Percentiles rank a stretch among this genome's conserved stretches.
Evolutionary conservation across 2,797 vertebrate species (phyloP).

Genomic region (Sarcoramphus papa): DNA sequence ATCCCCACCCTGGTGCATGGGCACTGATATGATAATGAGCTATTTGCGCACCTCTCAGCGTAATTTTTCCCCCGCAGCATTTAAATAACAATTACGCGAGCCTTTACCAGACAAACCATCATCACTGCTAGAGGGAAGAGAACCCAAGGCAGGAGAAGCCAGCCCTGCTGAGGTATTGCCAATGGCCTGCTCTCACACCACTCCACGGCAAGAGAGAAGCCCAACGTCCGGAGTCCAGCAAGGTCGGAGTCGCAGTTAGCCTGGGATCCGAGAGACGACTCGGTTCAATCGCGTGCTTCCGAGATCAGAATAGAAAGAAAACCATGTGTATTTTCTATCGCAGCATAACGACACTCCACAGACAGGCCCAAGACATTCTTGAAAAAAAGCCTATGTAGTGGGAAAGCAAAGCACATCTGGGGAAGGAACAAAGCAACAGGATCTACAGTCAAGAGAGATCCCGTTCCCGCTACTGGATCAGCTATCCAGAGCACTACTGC

Average conservation of each 20-base stretch:
- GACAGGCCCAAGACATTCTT: not conserved
- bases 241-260: not conserved
- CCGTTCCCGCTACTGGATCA: accelerated
- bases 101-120: not conserved
- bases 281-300: accelerated
- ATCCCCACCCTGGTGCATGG: not conserved
- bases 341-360: accelerated
- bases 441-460: not conserved
- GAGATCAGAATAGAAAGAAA: not conserved
- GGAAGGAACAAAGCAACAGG: not conserved
- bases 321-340: accelerated
- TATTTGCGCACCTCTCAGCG: not conserved
- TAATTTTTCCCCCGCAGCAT: not conserved
- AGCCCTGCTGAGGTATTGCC: not conserved
- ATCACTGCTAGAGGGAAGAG: not conserved
- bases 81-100: not conserved
- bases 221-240: accelerated
- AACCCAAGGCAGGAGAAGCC: not conserved
- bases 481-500: not conserved
- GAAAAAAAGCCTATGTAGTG: accelerated
- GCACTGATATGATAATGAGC: accelerated
- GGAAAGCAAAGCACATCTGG: not conserved
- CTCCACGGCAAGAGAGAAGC: not conserved
- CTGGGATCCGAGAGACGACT: not conserved
- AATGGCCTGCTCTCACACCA: accelerated